phyloP scores from a whole-genome alignment of 2,888 invertebrate genomes.

The Clanis bilineata region DNA sequence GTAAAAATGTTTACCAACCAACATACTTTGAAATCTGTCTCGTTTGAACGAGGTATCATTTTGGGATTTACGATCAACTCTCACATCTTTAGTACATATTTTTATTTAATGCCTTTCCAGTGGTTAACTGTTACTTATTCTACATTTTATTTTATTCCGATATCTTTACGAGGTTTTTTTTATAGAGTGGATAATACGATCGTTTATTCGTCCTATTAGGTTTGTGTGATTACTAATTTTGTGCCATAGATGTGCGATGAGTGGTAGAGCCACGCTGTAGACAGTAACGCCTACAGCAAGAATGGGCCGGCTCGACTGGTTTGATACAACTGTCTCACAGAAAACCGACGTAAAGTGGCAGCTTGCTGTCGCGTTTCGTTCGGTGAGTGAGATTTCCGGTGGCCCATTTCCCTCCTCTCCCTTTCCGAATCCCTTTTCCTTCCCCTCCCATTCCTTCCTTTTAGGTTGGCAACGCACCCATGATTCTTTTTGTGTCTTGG shows the following conservation, averaged over 20 bases:
- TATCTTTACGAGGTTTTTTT: not conserved
- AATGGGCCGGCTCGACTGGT: too few relatives aligned
- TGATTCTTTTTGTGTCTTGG: too few relatives aligned
- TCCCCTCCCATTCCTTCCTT: too few relatives aligned
- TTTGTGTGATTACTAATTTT: not conserved
- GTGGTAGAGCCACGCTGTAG: too few relatives aligned
- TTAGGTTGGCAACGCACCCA: too few relatives aligned
- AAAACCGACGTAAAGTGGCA: too few relatives aligned
- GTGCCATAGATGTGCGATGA: not conserved
- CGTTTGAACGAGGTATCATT: not conserved
- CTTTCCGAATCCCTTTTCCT: too few relatives aligned
- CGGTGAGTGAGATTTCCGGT: too few relatives aligned
- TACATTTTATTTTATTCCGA: not conserved
- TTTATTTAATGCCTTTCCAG: conserved; percentile 3
- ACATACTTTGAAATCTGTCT: not conserved
- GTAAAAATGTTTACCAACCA: not conserved
- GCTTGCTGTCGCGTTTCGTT: too few relatives aligned
- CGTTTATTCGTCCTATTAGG: not conserved
- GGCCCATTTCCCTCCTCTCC: too few relatives aligned
- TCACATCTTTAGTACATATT: not conserved
- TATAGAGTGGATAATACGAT: not conserved
- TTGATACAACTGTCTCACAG: too few relatives aligned
- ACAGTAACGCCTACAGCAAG: too few relatives aligned
- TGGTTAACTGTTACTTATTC: not conserved
- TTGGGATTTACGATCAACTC: conserved; percentile 1